Evolutionary conservation across 2,113 vertebrate genomes (phyloP).

Genomic region (Myrmophylax atrothorax): DNA sequence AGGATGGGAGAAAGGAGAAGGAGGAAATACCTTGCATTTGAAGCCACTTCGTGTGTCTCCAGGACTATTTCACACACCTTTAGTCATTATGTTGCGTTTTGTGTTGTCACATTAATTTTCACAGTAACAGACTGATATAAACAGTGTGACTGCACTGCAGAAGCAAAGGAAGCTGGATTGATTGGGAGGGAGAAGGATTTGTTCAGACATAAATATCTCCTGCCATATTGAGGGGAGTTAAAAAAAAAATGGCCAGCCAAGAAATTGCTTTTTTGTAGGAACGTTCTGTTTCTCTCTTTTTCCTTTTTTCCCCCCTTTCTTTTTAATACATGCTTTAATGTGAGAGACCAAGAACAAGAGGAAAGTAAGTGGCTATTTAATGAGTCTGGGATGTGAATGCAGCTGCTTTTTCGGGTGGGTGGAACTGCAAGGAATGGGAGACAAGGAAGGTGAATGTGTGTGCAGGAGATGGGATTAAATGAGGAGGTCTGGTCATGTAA

Average conservation of each 20-base stretch:
- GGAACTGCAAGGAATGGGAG: neutral
- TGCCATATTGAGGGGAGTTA: slow-evolving; percentile 63
- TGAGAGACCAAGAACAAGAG: neutral
- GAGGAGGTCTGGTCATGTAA: neutral
- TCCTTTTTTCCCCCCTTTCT: neutral
- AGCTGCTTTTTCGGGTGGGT: neutral
- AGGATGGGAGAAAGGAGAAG: slow-evolving; percentile 44
- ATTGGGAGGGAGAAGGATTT: slow-evolving; percentile 54
- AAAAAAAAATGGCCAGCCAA: slow-evolving; percentile 57
- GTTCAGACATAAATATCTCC: slow-evolving; percentile 70
- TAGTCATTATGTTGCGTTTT: slow-evolving; percentile 18
- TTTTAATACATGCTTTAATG: neutral
- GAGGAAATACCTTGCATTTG: slow-evolving; percentile 62
- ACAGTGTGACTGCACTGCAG: slow-evolving; percentile 26
- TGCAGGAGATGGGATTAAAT: neutral
- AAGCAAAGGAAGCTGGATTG: slow-evolving; percentile 29
- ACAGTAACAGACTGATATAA: slow-evolving; percentile 41
- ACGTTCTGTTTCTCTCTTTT: slow-evolving; percentile 40
- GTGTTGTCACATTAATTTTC: slow-evolving; percentile 63
- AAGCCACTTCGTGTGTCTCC: slow-evolving; percentile 28
- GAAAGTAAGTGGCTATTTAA: neutral
- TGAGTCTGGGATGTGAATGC: neutral
- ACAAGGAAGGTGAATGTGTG: neutral
- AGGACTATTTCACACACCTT: slow-evolving; percentile 58
- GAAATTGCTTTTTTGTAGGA: slow-evolving; percentile 65